Percentiles rank a stretch among this genome's conserved stretches.
Conservation (phyloP, 2,113 vertebrate species). For the Sapayoa aenigma region DNA sequence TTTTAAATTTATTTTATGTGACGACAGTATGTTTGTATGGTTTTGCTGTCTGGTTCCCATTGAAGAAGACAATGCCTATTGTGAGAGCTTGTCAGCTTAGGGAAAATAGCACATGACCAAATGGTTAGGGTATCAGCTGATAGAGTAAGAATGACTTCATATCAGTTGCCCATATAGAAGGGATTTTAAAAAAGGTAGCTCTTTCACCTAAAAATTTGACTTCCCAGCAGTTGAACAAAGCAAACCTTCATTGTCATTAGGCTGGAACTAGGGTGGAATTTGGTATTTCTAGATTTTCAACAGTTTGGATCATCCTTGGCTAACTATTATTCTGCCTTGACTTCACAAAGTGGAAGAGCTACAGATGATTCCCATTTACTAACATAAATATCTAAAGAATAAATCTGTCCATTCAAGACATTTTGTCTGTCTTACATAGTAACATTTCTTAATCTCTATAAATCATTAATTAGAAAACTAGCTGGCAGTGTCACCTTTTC, state of each 20-base stretch:
- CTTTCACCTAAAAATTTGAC: neutral
- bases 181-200: neutral
- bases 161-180: neutral
- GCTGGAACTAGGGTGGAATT: neutral
- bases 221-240: neutral
- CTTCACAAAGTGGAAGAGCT: neutral
- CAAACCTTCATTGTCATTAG: neutral
- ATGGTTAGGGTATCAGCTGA: neutral
- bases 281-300: neutral
- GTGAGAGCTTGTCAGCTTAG: neutral
- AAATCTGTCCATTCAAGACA: neutral
- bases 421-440: neutral
- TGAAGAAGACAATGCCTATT: neutral
- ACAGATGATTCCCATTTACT: neutral
- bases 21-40: neutral
- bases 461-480: neutral
- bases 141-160: neutral
- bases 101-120: neutral
- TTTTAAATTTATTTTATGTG: neutral
- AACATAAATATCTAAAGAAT: neutral
- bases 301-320: neutral
- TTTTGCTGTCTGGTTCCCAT: neutral
- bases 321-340: neutral
- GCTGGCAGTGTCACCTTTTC: neutral
- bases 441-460: neutral